These are phyloP conservation scores for Phyllotis vaccarum DNA, from an alignment of 2,797 vertebrate genomes.

Conservation along the genomic window DNA sequence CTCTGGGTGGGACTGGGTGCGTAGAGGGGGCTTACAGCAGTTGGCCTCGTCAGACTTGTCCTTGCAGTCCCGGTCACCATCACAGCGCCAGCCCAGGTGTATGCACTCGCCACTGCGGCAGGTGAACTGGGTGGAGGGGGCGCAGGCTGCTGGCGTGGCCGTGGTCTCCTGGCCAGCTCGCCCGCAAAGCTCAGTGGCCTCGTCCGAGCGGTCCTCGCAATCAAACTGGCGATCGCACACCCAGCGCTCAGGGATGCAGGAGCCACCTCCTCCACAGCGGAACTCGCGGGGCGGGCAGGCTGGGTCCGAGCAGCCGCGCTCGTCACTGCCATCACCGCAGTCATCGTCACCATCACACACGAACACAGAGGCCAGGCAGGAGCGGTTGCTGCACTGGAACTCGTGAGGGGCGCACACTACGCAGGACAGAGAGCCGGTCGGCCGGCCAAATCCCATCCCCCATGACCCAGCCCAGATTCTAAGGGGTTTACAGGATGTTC, in stretches of 20 bases:
- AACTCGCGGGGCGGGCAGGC: constrained; percentile 95
- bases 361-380: constrained; percentile 93
- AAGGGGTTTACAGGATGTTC: background rate
- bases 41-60: constrained; percentile 97
- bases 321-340: constrained; percentile 96
- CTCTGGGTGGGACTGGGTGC: background rate
- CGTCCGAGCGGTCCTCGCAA: constrained; percentile 95
- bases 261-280: constrained; percentile 94
- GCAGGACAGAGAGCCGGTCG: constrained; percentile 80
- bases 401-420: constrained; percentile 93
- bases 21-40: constrained; percentile 90
- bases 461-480: background rate
- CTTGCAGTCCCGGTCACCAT: constrained; percentile 97
- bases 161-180: constrained; percentile 87
- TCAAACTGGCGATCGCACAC: constrained; percentile 97
- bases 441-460: constrained; percentile 9
- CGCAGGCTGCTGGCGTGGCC: constrained; percentile 90
- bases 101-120: constrained; percentile 96
- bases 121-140: constrained; percentile 91
- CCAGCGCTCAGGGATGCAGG: constrained; percentile 97
- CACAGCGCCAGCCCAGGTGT: constrained; percentile 96
- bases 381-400: constrained; percentile 93
- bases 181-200: constrained; percentile 92
- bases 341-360: constrained; percentile 96
- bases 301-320: constrained; percentile 92